These are phyloP conservation scores for Rotaria socialis DNA, from an alignment of 2,888 invertebrate genomes.

Conservation along the genomic window DNA sequence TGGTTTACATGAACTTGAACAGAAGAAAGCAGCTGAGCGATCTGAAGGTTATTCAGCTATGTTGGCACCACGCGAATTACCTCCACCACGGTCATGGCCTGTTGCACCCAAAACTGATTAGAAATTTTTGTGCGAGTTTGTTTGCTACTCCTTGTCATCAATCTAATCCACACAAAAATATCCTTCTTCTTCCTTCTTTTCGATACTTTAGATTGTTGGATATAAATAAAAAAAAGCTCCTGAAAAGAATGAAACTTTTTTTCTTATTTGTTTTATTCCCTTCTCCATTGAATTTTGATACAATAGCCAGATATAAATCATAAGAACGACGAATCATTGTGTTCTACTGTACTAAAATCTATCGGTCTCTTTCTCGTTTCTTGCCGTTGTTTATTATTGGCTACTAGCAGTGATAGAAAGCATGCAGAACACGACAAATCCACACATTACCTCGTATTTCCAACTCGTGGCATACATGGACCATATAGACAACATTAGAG, in stretches of 20 bases:
- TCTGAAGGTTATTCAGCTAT: neutral
- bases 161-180: neutral
- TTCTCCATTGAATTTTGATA: no score
- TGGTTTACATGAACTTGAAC: slow-evolving; percentile 35
- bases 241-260: neutral
- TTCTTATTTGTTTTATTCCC: neutral
- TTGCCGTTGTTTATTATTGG: neutral
- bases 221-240: neutral
- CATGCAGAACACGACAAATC: neutral
- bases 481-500: neutral
- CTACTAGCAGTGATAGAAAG: neutral
- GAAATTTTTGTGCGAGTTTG: neutral
- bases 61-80: neutral
- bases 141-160: neutral
- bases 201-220: slow-evolving; percentile 3
- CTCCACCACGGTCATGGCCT: neutral
- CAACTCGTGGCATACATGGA: neutral
- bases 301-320: neutral
- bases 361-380: neutral
- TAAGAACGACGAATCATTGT: neutral
- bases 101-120: neutral
- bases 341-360: neutral
- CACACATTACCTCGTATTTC: neutral
- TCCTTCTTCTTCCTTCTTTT: neutral
- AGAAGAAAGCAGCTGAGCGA: neutral